A percentile compares a stretch with the other conserved stretches of the same genome.
These are phyloP conservation scores for Cuniculus paca DNA, from an alignment of 2,797 vertebrate genomes.

Conservation along the genomic window DNA sequence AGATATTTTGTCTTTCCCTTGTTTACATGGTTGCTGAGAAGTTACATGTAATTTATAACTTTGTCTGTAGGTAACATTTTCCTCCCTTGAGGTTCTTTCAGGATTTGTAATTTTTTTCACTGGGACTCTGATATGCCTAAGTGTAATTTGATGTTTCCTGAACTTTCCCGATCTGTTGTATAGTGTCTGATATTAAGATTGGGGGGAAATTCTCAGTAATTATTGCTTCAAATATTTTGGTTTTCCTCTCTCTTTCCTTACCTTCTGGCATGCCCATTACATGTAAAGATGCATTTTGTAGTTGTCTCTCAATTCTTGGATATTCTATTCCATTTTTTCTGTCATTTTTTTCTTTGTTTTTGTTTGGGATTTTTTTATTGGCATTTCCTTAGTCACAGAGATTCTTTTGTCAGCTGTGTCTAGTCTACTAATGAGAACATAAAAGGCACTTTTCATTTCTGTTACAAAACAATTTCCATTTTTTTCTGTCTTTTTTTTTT, in stretches of 20 bases:
- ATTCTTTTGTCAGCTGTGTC: not conserved
- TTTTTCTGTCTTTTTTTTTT: conserved; percentile 11
- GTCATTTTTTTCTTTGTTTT: not conserved
- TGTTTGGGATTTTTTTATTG: not conserved
- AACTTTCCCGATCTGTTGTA: not conserved
- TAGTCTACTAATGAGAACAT: conserved; percentile 8
- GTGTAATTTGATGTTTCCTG: not conserved
- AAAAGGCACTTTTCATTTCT: conserved; percentile 21
- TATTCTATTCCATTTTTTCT: not conserved
- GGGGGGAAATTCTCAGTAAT: not conserved
- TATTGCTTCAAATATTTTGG: not conserved
- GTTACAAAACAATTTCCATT: not conserved
- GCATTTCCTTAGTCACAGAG: not conserved
- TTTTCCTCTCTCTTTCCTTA: not conserved
- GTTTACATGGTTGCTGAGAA: not conserved
- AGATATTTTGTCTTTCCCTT: not conserved
- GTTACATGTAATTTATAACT: not conserved
- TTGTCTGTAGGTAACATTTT: not conserved
- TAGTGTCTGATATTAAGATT: not conserved
- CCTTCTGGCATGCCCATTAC: not conserved
- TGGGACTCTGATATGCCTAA: not conserved
- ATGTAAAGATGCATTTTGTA: not conserved
- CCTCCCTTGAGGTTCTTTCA: not conserved
- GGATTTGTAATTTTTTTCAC: not conserved
- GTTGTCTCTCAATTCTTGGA: not conserved